Conservation (phyloP, 2,113 vertebrate species). For the Rhinolophus ferrumequinum region DNA sequence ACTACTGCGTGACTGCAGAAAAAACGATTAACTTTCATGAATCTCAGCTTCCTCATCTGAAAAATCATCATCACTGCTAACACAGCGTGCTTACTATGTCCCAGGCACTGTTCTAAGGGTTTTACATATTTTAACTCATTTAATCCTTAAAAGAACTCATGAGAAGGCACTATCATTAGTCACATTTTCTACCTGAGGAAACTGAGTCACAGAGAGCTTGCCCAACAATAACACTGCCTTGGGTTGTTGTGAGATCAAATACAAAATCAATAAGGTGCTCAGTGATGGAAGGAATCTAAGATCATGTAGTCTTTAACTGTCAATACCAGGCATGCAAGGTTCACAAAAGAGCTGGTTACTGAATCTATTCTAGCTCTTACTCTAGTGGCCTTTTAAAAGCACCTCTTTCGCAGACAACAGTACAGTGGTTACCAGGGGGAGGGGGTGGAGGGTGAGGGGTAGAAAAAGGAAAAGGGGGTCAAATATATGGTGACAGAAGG, state of each 20-base stretch:
- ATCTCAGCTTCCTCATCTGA: background rate
- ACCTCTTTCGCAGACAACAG: background rate
- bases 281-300: background rate
- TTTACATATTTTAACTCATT: background rate
- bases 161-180: background rate
- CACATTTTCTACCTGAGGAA: conserved; percentile 12
- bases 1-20: background rate
- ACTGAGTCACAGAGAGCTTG: background rate
- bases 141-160: background rate
- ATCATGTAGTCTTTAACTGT: background rate
- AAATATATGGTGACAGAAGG: too few relatives aligned
- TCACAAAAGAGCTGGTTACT: background rate
- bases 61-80: background rate
- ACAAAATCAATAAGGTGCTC: background rate
- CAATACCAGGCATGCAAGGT: background rate
- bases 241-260: background rate
- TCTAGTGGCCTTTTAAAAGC: background rate
- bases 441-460: too few relatives aligned
- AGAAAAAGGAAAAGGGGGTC: too few relatives aligned
- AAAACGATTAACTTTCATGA: background rate
- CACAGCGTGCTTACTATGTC: background rate
- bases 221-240: background rate
- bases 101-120: background rate
- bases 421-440: too few relatives aligned
- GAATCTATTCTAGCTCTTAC: background rate